Conservation (phyloP, 2,888 invertebrate genomes). For the Troides helena region DNA sequence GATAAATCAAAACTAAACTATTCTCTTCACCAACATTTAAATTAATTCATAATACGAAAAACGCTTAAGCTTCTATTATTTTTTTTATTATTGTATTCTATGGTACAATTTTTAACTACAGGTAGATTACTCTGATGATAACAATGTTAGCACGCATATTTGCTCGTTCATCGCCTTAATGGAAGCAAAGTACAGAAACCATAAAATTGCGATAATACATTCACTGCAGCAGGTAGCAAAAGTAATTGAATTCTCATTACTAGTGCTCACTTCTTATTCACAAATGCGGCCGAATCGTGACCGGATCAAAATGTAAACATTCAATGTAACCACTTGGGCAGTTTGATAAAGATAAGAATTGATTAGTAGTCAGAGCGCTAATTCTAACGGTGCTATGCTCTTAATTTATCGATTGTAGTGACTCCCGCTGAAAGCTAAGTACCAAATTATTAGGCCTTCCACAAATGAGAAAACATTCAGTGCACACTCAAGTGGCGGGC, state of each 20-base stretch:
- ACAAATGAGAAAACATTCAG: conserved; percentile 30
- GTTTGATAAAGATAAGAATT: conserved; percentile 56
- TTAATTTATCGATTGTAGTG: conserved; percentile 52
- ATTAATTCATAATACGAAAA: no score
- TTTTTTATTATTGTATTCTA: no score
- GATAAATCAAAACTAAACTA: no score
- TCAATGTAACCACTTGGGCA: conserved; percentile 34
- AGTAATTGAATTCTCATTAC: conserved; percentile 33
- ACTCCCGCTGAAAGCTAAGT: conserved; percentile 35
- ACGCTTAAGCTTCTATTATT: no score
- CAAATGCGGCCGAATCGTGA: conserved; percentile 64
- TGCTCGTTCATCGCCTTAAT: background rate
- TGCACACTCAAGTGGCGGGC: conserved; percentile 31
- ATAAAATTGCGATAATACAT: conserved; percentile 15
- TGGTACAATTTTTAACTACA: no score
- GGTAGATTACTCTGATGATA: no score
- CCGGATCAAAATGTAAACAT: conserved; percentile 55
- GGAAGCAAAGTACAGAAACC: conserved; percentile 12
- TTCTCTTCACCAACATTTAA: no score
- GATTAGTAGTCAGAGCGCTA: conserved; percentile 50
- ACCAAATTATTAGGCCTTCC: conserved; percentile 15
- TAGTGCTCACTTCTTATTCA: conserved; percentile 47
- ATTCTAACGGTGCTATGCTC: conserved; percentile 41
- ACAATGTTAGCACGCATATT: conserved; percentile 12
- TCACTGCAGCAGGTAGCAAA: conserved; percentile 28